Conservation (phyloP, 2,113 vertebrate genomes). For the Vulpes lagopus region DNA sequence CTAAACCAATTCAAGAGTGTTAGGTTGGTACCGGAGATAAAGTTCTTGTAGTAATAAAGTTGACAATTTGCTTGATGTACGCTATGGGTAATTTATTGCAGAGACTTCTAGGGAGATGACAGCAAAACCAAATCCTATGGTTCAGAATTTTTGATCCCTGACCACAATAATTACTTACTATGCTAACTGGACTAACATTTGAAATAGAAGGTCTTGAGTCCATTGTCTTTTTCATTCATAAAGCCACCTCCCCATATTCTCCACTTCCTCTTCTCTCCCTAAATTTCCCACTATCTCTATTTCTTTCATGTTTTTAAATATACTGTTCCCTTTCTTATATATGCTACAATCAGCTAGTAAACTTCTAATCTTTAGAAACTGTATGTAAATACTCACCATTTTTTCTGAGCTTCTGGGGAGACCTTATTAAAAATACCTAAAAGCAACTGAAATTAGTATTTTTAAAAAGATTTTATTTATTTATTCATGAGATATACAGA, state of each 20-base stretch:
- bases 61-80: not conserved
- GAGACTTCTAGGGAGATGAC: not conserved
- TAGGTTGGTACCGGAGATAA: not conserved
- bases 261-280: not conserved
- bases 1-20: not conserved
- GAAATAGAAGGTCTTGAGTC: not conserved
- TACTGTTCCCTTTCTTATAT: not conserved
- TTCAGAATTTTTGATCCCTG: not conserved
- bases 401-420: not conserved
- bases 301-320: not conserved
- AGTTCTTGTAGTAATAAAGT: not conserved
- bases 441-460: not conserved
- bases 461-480: no score
- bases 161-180: not conserved
- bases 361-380: not conserved
- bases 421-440: not conserved
- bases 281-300: not conserved
- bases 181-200: not conserved
- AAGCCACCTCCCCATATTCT: not conserved
- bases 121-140: not conserved
- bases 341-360: not conserved
- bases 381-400: not conserved
- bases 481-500: no score
- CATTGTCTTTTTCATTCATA: not conserved
- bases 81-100: not conserved